Percentiles rank a stretch among this genome's conserved stretches.
Evolutionary conservation across 2,888 invertebrate species (phyloP).

Genomic region (Diadegma fenestrale): DNA sequence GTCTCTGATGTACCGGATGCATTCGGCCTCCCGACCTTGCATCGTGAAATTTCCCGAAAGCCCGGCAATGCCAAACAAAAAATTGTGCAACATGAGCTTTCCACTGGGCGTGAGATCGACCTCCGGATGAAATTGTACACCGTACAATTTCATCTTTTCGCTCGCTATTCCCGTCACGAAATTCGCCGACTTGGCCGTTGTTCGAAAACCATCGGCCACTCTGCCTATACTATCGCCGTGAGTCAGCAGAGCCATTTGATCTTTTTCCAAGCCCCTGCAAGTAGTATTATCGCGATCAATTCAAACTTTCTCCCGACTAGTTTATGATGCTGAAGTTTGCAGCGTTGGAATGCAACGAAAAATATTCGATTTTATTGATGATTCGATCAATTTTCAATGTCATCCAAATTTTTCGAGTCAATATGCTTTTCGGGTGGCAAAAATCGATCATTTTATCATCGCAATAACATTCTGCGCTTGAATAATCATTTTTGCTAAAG

Average conservation of each 20-base stretch:
- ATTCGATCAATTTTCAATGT: no score
- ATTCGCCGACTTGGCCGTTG: slow-evolving; percentile 93
- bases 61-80: slow-evolving; percentile 96
- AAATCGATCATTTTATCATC: no score
- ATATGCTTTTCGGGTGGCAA: no score
- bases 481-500: no score
- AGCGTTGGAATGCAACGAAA: no score
- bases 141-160: slow-evolving; percentile 95
- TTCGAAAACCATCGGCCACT: slow-evolving; percentile 94
- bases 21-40: slow-evolving; percentile 93
- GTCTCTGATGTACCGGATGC: slow-evolving; percentile 96
- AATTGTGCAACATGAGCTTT: slow-evolving; percentile 96
- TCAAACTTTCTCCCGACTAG: no score
- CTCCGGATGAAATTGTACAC: slow-evolving; percentile 99
- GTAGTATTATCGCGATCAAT: no score
- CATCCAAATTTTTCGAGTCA: no score
- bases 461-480: no score
- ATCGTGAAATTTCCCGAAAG: slow-evolving; percentile 95
- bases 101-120: slow-evolving; percentile 98
- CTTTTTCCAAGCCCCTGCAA: slow-evolving; percentile 94
- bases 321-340: no score
- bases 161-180: slow-evolving; percentile 96
- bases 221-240: slow-evolving; percentile 98
- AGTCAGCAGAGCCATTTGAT: slow-evolving; percentile 96
- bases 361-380: no score